A percentile compares a stretch with the other conserved stretches of the same genome.
Conservation (phyloP, 2,113 vertebrate species). For the Hippopotamus amphibius region DNA sequence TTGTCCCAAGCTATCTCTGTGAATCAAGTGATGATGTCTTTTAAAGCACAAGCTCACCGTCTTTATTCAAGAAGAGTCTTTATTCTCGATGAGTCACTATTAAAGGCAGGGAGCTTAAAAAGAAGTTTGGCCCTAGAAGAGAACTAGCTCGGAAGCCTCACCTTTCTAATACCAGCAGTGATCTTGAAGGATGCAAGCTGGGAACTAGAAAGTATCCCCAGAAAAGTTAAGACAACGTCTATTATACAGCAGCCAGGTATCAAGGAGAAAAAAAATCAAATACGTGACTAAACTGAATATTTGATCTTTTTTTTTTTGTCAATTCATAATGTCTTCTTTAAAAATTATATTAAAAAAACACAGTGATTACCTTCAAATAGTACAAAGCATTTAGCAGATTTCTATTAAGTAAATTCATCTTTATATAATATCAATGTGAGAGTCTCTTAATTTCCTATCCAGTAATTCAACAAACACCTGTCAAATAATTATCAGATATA, state of each 20-base stretch:
- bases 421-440: not conserved
- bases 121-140: not conserved
- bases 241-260: not conserved
- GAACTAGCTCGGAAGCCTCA: not conserved
- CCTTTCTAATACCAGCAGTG: not conserved
- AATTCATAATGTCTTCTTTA: not conserved
- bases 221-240: not conserved
- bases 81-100: not conserved
- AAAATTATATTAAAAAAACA: not conserved
- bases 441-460: not conserved
- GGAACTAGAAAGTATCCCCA: not conserved
- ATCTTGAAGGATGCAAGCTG: not conserved
- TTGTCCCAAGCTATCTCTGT: not conserved
- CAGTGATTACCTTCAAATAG: not conserved
- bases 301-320: not conserved
- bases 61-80: not conserved
- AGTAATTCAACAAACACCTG: constrained; percentile 7
- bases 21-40: not conserved
- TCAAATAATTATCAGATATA: not conserved
- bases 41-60: not conserved
- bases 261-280: not conserved
- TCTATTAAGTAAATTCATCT: constrained; percentile 41
- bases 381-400: not conserved
- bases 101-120: not conserved
- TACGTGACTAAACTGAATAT: not conserved